phyloP scores from a whole-genome alignment of 1,140 invertebrate species.

The Microplitis mediator region DNA sequence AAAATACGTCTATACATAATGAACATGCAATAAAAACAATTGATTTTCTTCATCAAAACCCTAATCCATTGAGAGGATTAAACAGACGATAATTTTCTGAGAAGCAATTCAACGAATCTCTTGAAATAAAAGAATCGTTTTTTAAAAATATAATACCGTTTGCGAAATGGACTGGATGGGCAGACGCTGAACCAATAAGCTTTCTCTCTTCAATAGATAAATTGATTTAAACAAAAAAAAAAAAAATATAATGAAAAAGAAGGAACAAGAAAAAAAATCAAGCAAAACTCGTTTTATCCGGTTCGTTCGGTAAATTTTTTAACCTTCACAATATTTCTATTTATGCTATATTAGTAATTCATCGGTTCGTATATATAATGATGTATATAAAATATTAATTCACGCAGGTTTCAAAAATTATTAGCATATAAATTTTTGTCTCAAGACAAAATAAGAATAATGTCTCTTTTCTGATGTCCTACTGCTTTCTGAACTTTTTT shows the following conservation, averaged over 20 bases:
- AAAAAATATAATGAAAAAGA: neutral
- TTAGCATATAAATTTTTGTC: slow-evolving; percentile 32
- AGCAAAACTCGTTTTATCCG: neutral
- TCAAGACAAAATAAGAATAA: slow-evolving; percentile 28
- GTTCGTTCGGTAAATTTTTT: slow-evolving; percentile 30
- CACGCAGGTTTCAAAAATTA: slow-evolving; percentile 42
- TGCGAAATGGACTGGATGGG: slow-evolving; percentile 2
- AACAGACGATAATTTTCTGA: neutral
- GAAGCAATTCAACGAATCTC: neutral
- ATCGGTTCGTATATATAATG: slow-evolving; percentile 31
- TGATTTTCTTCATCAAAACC: neutral
- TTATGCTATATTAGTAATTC: slow-evolving; percentile 43
- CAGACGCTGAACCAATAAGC: neutral
- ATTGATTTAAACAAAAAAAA: slow-evolving; percentile 8
- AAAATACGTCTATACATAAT: no score
- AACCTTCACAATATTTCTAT: slow-evolving; percentile 18
- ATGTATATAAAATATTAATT: slow-evolving; percentile 56
- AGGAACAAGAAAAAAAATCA: neutral
- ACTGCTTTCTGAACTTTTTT: neutral
- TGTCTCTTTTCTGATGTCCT: slow-evolving; percentile 33
- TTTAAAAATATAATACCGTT: neutral
- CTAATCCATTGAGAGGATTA: neutral
- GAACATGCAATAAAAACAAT: no score
- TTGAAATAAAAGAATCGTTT: neutral
- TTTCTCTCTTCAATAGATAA: neutral